Evolutionary conservation across 1,140 invertebrate genomes (phyloP).

Genomic region (Papilio polyxenes): DNA sequence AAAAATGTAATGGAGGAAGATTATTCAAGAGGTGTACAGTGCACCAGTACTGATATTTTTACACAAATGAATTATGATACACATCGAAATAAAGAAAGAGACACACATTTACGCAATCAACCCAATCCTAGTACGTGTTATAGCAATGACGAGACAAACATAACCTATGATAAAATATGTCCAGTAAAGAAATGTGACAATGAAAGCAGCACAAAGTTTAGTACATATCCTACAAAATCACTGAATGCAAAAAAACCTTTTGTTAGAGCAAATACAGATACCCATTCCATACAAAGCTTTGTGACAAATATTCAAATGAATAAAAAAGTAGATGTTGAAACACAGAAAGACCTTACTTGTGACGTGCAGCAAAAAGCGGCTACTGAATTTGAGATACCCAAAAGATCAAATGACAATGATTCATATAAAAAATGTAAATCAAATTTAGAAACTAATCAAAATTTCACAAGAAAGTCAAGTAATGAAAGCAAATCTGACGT

Average conservation of each 20-base stretch:
- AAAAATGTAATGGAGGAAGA: slow-evolving; percentile 56
- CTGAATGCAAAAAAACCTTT: slow-evolving; percentile 53
- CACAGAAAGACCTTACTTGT: slow-evolving; percentile 29
- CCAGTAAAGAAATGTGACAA: slow-evolving; percentile 39
- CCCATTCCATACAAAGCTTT: slow-evolving; percentile 46
- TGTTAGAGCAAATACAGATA: slow-evolving; percentile 61
- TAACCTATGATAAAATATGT: slow-evolving; percentile 35
- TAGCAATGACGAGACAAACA: slow-evolving; percentile 24
- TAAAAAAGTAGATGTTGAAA: slow-evolving; percentile 37
- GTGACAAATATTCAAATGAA: slow-evolving; percentile 41
- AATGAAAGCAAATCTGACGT: slow-evolving; percentile 26
- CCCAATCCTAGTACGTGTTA: not conserved
- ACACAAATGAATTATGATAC: slow-evolving; percentile 40
- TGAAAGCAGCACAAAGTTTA: slow-evolving; percentile 45
- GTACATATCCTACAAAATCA: slow-evolving; percentile 62
- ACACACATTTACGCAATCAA: not conserved
- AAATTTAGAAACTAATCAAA: slow-evolving; percentile 23
- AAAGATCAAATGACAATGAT: slow-evolving; percentile 18
- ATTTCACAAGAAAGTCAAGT: slow-evolving; percentile 37
- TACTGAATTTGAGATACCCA: not conserved
- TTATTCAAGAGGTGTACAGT: slow-evolving; percentile 66
- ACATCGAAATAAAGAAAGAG: slow-evolving; percentile 7
- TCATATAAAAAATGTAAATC: slow-evolving; percentile 41
- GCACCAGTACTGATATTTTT: slow-evolving; percentile 46
- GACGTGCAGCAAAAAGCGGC: not conserved